Evolutionary conservation across 2,797 vertebrate genomes (phyloP), one percentile per base, ranked within the genome.

Genomic region (Apogon talboti): DNA sequence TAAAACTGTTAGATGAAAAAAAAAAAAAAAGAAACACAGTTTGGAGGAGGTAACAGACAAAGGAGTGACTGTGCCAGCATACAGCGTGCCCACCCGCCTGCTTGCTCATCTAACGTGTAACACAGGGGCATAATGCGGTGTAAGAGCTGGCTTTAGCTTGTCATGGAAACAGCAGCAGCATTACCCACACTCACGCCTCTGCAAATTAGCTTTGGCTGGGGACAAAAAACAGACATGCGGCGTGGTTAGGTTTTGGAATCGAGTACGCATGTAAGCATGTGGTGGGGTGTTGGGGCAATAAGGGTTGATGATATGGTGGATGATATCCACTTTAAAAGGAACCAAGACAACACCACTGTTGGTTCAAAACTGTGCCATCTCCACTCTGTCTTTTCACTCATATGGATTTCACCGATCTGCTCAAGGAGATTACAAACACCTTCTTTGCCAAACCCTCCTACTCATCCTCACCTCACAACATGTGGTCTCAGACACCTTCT

Each of bases 131-230:
- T 91, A 85, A 91, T 84, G 77, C 37, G 74, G 73, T 86, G 84
- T 90, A 91, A 92, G 87, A 72, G 65, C 78, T 84, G 77, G 85
- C 87, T 89, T 91, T 87, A 87, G 85, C 85, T 84, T 84, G 89
- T 88, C 86, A 88, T 79, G 82, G 81, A 87, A 78, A 82, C 82
- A 11, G 78, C 73, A 67, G 86, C 57, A 74, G 88, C 84, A 87
- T 91, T 88, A 88, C 89, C 84, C 85, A 90, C 78, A 89, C 89
- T 90, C 85, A 85, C 82, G 79, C 83, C 86, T 90, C 85, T 75
- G 84, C 84, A 92, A 91, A 91, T 92, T 78, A 90, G 89, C 81
- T 91, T 87, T 91, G 88, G 88, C 84, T 82, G 62, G 8, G 55
- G 55, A 37, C 62, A 55, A 55, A 53, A 58, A 48, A 44, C n/a